These are phyloP conservation scores for Zapornia atra DNA, from an alignment of 2,113 vertebrate species.

Conservation along the genomic window DNA sequence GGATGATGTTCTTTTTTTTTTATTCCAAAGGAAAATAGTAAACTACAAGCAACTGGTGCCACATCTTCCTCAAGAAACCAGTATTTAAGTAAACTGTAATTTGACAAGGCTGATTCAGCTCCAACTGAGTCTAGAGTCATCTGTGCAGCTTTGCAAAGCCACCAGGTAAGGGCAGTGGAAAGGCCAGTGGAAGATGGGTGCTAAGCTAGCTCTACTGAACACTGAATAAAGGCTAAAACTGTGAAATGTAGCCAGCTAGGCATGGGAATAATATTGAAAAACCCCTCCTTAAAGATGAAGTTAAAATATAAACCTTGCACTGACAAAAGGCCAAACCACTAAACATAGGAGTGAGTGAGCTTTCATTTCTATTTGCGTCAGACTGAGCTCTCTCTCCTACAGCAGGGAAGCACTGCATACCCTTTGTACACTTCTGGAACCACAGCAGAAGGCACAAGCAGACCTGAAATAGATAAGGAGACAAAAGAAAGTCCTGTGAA, in stretches of 20 bases:
- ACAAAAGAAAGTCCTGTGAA: not conserved
- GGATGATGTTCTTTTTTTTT: not conserved
- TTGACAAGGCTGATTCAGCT: not conserved
- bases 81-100: not conserved
- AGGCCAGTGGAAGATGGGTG: not conserved
- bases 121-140: not conserved
- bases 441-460: not conserved
- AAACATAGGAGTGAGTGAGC: conserved; percentile 14
- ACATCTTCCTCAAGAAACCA: not conserved
- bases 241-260: not conserved
- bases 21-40: not conserved
- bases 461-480: not conserved
- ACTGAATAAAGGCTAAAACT: not conserved
- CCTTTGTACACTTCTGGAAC: not conserved
- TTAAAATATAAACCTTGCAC: not conserved
- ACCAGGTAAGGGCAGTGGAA: not conserved
- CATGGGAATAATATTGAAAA: not conserved
- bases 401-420: not conserved
- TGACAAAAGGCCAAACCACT: conserved; percentile 46
- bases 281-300: not conserved
- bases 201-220: not conserved
- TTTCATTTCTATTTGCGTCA: not conserved
- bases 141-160: not conserved
- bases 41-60: not conserved
- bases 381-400: not conserved